Evolutionary conservation across 2,113 vertebrate species (phyloP), one percentile per base, ranked within the genome.

Genomic region (Odontesthes bonariensis): DNA sequence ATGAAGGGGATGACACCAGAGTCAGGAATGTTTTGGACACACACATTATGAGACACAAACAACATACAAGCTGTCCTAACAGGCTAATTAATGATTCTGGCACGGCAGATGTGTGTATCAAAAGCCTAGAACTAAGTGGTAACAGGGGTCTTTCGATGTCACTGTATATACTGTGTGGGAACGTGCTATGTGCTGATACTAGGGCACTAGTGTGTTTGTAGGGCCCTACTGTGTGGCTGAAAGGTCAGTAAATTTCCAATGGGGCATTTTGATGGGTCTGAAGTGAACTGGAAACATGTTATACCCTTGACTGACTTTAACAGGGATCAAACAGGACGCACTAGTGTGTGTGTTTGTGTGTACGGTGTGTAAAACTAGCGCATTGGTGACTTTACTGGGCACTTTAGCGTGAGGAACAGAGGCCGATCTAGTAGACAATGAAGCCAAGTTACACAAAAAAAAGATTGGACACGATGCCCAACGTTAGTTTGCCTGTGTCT

Each of bases 251-350:
- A 78, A 87, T 87, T 79, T 78, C 70, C 73, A 85, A 67, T 77
- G 73, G 77, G 65, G 72, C 81, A 80, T 86, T 86, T 81, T 75
- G 79, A 80, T 71, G 71, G 59, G 55, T 33, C 73, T 64, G 73
- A 82, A 82, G 79, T 88, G 67, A 80, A 54, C 68, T 82, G 75
- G 74, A 85, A 87, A 79, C 77, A 69, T 76, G 55, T 81, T 76
- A 85, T 72, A 81, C 66, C 72, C 80, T 74, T 5, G 13, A 68
- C 47, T 89, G 79, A 81, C 67, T 87, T 87, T 89, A 85, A 81
- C 67, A 73, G 74, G 71, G 68, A 83, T 81, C 69, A 79, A 73
- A 69, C 65, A 67, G 23, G 49, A 16, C 40, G 35, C 33, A 22
- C 42, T 35, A n/a, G 32, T 52, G 31, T 20, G 56, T 64, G 20